Evolutionary conservation across 2,113 vertebrate genomes (phyloP), one percentile per base, ranked within the genome.

Genomic region (Silurus meridionalis): DNA sequence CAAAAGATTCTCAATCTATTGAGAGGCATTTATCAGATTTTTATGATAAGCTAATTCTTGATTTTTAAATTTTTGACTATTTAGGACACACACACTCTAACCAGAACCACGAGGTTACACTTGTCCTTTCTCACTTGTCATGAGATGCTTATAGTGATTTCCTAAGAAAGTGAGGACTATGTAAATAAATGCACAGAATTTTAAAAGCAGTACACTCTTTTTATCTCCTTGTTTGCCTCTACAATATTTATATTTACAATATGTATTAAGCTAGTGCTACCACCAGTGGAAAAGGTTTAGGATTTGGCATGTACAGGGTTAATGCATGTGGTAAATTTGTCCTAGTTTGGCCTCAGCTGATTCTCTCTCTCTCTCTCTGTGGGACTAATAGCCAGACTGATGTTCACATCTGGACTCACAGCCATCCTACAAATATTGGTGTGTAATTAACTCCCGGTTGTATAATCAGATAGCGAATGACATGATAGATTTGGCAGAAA

Each of bases 321-420:
- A 46, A 17, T 53, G n/a, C 52, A 14, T 61, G 37, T 8, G 52
- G 52, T 60, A 4, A 61, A 25, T 60, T 78, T n/a, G 74, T 9
- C 1, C 21, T 25, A n/a, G 81, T 52, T 53, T 83, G 28, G 37
- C 46, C 71, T 48, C 50, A 58, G 25, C 55, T 17, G 37, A 17
- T 75, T 75, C 63, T 84, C 57, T 61, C 28, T 28, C 53, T 75
- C 69, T 74, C 28, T 28, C 53, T 75, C 69, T 74, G 10, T 48
- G 19, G 52, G 25, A 7, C 58, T 52, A 57, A 48, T 48, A 53
- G 74, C 53, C 50, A 71, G 79, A 78, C 94, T 95, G 94, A 94
- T 63, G 60, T 64, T 64, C 21, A 19, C 58, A 81, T 48, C 46
- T 82, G 80, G 61, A 82, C 61, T 82, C 60, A 23, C 28, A 80